Evolutionary conservation across 2,113 vertebrate genomes (phyloP).

Genomic region (Psammodynastes pulverulentus): DNA sequence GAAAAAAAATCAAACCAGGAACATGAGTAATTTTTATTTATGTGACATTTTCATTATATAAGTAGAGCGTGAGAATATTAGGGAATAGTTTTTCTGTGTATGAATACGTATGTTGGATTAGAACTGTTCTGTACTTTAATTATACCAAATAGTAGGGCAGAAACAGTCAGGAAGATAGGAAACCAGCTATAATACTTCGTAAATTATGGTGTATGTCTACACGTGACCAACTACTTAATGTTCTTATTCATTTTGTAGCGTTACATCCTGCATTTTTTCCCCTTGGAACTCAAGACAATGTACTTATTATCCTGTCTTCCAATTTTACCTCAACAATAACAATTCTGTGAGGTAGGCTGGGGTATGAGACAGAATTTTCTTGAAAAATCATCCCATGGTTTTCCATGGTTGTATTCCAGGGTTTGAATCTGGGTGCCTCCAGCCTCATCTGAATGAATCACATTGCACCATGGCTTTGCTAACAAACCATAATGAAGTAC

Average conservation of each 20-base stretch:
- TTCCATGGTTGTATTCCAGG: background rate
- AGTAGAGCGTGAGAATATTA: background rate
- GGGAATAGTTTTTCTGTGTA: background rate
- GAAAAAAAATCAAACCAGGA: background rate
- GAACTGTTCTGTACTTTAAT: background rate
- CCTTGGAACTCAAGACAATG: background rate
- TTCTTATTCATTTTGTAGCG: background rate
- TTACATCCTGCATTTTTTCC: background rate
- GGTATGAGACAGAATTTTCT: background rate
- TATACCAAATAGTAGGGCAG: background rate
- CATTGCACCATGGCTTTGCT: background rate
- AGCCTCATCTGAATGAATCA: background rate
- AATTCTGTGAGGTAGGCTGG: background rate
- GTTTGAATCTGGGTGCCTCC: background rate
- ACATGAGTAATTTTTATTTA: background rate
- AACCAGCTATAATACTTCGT: background rate
- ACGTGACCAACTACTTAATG: background rate
- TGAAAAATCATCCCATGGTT: background rate
- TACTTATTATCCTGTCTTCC: background rate
- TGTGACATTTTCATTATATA: background rate
- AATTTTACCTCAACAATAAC: background rate
- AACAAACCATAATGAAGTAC: background rate
- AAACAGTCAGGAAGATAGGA: background rate
- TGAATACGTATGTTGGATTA: background rate
- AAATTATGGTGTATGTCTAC: background rate